These are phyloP conservation scores for Spatulosminthurus flaviceps DNA, from an alignment of 2,888 invertebrate species.

Conservation along the genomic window DNA sequence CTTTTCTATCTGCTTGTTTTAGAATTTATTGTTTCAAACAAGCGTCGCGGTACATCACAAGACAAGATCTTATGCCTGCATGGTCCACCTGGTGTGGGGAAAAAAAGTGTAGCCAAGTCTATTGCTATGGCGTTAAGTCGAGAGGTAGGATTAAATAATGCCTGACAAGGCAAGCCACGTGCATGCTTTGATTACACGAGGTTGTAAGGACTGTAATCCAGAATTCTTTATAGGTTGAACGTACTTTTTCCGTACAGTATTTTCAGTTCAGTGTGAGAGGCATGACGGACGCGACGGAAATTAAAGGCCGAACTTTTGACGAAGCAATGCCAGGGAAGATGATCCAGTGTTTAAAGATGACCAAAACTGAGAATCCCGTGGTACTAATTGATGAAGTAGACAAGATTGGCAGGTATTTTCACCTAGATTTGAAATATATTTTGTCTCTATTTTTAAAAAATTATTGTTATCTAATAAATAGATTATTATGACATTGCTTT, in stretches of 20 bases:
- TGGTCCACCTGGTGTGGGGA: slow-evolving; percentile 99
- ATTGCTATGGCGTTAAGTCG: slow-evolving; percentile 94
- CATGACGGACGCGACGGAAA: slow-evolving; percentile 99
- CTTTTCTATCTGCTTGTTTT: too few relatives aligned
- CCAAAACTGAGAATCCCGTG: slow-evolving; percentile 96
- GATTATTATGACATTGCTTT: not conserved
- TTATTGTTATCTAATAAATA: not conserved
- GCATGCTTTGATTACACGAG: too few relatives aligned
- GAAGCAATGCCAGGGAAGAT: slow-evolving; percentile 99
- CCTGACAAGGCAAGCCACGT: too few relatives aligned
- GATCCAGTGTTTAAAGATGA: slow-evolving; percentile 98
- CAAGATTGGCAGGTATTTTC: slow-evolving; percentile 90
- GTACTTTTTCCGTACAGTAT: slow-evolving; percentile 75
- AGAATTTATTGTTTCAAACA: slow-evolving; percentile 99
- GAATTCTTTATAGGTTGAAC: too few relatives aligned
- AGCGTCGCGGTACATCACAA: slow-evolving; percentile 91
- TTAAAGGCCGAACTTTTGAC: slow-evolving; percentile 98
- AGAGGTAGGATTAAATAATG: too few relatives aligned
- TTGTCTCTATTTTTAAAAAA: not conserved
- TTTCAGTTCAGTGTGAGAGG: slow-evolving; percentile 99
- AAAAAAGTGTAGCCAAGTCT: slow-evolving; percentile 93
- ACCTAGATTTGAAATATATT: too few relatives aligned
- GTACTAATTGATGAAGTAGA: slow-evolving; percentile 99
- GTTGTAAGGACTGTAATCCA: too few relatives aligned
- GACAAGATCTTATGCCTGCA: slow-evolving; percentile 99